These are phyloP conservation scores for Ceyx margarethae DNA, from an alignment of 2,113 vertebrate species.

Conservation along the genomic window DNA sequence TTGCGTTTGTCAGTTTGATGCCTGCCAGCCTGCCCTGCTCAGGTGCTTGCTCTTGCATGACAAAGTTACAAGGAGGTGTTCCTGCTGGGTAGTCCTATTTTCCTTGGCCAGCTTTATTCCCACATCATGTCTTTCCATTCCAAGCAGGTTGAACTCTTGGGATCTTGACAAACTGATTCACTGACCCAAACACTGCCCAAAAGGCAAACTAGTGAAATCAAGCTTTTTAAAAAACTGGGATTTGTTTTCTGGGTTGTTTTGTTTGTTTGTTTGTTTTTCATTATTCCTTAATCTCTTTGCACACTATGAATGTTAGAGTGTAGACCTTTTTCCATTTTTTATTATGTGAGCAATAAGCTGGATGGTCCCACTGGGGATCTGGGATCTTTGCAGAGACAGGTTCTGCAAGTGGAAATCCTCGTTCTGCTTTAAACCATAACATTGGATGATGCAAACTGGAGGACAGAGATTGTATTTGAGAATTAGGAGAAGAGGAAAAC, in stretches of 20 bases:
- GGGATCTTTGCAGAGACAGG: background rate
- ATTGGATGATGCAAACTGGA: background rate
- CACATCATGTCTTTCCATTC: background rate
- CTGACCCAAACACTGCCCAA: background rate
- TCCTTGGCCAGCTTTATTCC: background rate
- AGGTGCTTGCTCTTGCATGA: background rate
- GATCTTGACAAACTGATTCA: background rate
- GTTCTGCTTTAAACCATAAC: background rate
- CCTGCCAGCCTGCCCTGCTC: background rate
- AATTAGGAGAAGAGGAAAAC: background rate
- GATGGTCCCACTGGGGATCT: background rate
- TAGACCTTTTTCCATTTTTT: background rate
- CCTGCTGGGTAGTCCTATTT: background rate
- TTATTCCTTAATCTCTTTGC: background rate
- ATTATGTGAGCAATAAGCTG: fast-evolving
- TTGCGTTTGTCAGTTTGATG: background rate
- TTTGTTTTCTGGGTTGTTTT: background rate
- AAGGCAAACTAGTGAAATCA: background rate
- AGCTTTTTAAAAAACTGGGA: background rate
- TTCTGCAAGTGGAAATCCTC: background rate
- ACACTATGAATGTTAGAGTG: background rate
- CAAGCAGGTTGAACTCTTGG: background rate
- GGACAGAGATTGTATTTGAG: background rate
- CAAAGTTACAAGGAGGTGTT: background rate
- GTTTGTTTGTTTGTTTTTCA: background rate